A percentile compares a stretch with the other conserved stretches of the same genome.
These are phyloP conservation scores for Bradypus variegatus DNA, from an alignment of 2,797 vertebrate genomes.

Conservation along the genomic window DNA sequence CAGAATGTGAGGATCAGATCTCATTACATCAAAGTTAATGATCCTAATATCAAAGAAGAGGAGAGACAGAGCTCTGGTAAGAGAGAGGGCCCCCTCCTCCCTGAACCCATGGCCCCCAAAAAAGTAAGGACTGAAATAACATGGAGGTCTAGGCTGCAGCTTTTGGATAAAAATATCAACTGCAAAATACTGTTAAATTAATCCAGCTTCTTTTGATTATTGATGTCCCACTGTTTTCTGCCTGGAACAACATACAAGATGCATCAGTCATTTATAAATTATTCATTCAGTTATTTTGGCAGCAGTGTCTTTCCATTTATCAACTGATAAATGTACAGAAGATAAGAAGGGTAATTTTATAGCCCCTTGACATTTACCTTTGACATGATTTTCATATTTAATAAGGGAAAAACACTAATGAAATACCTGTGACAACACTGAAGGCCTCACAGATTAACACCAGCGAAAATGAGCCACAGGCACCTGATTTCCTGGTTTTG, in stretches of 20 bases:
- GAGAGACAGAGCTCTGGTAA: not conserved
- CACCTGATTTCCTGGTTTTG: not conserved
- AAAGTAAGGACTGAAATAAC: slow-evolving; percentile 18
- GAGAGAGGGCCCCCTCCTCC: slow-evolving; percentile 1
- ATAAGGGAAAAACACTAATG: slow-evolving; percentile 74
- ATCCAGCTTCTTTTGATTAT: slow-evolving; percentile 82
- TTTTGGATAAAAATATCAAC: slow-evolving; percentile 79
- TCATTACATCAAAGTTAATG: not conserved
- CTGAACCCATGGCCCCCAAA: not conserved
- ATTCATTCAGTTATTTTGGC: slow-evolving; percentile 85
- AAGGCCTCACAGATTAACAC: slow-evolving; percentile 53
- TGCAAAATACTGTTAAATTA: slow-evolving; percentile 76
- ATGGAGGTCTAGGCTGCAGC: slow-evolving; percentile 63
- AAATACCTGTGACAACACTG: slow-evolving; percentile 62
- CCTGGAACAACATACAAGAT: slow-evolving; percentile 79
- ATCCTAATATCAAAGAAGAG: slow-evolving; percentile 33
- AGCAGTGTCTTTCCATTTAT: slow-evolving; percentile 78
- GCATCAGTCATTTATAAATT: slow-evolving; percentile 84
- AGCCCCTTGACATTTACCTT: slow-evolving; percentile 81
- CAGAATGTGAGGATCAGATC: not conserved
- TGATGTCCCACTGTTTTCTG: slow-evolving; percentile 82
- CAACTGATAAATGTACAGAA: slow-evolving; percentile 75
- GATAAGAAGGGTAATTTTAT: slow-evolving; percentile 78
- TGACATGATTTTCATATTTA: slow-evolving; percentile 80
- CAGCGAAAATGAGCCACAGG: not conserved